Base-by-base conservation (phyloP, 2,888 invertebrate species). In the Tricholauxania praeusta region DNA sequence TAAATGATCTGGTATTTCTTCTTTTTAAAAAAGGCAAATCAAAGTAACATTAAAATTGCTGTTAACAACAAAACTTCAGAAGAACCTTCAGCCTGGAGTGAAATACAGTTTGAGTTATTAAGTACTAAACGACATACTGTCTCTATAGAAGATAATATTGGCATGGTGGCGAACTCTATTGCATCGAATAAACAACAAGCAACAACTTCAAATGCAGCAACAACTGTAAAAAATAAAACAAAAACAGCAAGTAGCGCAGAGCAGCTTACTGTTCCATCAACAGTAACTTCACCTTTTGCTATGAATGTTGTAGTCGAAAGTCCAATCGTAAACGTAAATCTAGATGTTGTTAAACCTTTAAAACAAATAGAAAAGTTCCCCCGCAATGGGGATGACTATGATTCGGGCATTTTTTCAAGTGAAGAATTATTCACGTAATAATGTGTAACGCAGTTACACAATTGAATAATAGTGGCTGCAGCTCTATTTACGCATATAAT, bases 111-210 rank as follows among this genome's bases (percentile, higher is more conserved):
- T 47, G 76, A 79, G 17, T 70, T 87, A 0, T 22, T 82, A 5
- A 82, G 79, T 69, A 81, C 80, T 8, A 78, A 81, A 65, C 79
- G 83, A 2, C 81, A 82, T 67, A 77, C 81, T 48, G 73, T 87
- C 3, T 80, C 85, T 17, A 80, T 83, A 1, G 86, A 87, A 71
- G 86, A 87, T 72, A 84, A 86, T 49, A 81, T 85, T 71, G 85
- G 84, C n/a, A 80, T 81, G 75, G 69, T 80, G 17, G 71, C 51
- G 48, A 19, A 28, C 7, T 49, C 72, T 17, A 70, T 60, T 17
- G 74, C 72, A 68, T 28, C 66, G 32, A 7, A 12, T 10, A 15
- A 15, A 32, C 12, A n/a, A 19, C 62, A 63, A n/a, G 12, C 47
- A 12, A 5, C 28, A 60, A 14, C 60, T 17, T 63, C 51, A 51